phyloP scores from a whole-genome alignment of 2,113 vertebrate species.

The Ellobius talpinus region DNA sequence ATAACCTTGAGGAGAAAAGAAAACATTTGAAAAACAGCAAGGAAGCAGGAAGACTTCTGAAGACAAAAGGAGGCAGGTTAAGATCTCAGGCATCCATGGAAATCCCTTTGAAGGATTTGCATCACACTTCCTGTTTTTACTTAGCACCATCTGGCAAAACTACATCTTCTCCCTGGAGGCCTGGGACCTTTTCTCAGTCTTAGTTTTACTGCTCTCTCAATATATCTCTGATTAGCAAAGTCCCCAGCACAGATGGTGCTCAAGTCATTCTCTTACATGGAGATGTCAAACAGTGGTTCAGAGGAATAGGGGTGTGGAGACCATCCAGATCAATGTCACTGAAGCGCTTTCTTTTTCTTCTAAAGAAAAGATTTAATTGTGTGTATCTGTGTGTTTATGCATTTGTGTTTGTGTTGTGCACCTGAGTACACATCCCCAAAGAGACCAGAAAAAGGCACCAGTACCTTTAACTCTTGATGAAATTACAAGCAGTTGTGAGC shows the following conservation, averaged over 20 bases:
- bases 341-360: background rate
- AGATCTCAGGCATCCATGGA: background rate
- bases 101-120: background rate
- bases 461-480: background rate
- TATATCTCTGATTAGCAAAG: background rate
- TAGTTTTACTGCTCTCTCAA: background rate
- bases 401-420: background rate
- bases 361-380: background rate
- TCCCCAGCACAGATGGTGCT: background rate
- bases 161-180: background rate
- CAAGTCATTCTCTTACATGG: background rate
- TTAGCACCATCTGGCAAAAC: constrained; percentile 57
- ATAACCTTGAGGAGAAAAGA: background rate
- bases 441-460: background rate
- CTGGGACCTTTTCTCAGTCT: background rate
- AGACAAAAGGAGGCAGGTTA: background rate
- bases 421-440: background rate
- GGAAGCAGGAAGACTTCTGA: background rate
- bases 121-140: constrained; percentile 41
- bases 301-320: background rate
- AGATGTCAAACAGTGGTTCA: background rate
- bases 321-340: background rate
- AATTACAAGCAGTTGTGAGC: background rate
- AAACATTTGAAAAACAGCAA: background rate
- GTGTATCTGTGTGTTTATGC: background rate